phyloP scores from a whole-genome alignment of 2,888 invertebrate species.

The Cheilosia pagana region DNA sequence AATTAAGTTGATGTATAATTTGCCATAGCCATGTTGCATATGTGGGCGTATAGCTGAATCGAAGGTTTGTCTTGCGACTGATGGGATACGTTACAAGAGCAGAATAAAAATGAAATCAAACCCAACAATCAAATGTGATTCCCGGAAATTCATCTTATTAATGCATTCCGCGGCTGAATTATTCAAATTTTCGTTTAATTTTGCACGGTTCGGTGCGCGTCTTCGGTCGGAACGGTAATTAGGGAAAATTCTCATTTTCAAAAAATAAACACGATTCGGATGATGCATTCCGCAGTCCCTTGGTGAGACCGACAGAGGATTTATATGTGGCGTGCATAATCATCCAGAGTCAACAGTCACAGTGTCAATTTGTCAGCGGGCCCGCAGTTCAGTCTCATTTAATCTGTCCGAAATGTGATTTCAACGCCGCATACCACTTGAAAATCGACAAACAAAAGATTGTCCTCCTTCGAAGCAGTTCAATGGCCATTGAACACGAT shows the following conservation, averaged over 20 bases:
- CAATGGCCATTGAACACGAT: conserved; percentile 65
- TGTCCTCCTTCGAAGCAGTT: conserved; percentile 31
- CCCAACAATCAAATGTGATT: conserved; percentile 64
- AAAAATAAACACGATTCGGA: conserved; percentile 43
- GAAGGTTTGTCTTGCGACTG: conserved; percentile 35
- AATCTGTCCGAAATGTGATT: conserved; percentile 9
- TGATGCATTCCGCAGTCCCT: conserved; percentile 39
- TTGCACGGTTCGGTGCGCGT: conserved; percentile 67
- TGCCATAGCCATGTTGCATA: conserved; percentile 60
- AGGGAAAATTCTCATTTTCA: conserved; percentile 60
- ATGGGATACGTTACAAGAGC: conserved; percentile 22
- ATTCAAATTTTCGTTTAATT: conserved; percentile 73
- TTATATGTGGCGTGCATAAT: conserved; percentile 55
- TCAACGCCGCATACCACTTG: not conserved
- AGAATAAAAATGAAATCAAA: conserved; percentile 51
- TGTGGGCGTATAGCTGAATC: conserved; percentile 48
- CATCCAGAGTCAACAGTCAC: conserved; percentile 30
- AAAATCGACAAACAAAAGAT: conserved; percentile 53
- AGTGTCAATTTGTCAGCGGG: conserved; percentile 47
- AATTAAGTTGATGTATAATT: conserved; percentile 64
- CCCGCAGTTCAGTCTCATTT: conserved; percentile 30
- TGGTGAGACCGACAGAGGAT: conserved; percentile 7
- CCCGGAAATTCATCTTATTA: conserved; percentile 67
- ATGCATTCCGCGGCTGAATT: conserved; percentile 64
- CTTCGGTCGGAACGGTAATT: conserved; percentile 50